These are phyloP conservation scores for Phalacrocorax aristotelis DNA, from an alignment of 2,113 vertebrate genomes.

Conservation along the genomic window DNA sequence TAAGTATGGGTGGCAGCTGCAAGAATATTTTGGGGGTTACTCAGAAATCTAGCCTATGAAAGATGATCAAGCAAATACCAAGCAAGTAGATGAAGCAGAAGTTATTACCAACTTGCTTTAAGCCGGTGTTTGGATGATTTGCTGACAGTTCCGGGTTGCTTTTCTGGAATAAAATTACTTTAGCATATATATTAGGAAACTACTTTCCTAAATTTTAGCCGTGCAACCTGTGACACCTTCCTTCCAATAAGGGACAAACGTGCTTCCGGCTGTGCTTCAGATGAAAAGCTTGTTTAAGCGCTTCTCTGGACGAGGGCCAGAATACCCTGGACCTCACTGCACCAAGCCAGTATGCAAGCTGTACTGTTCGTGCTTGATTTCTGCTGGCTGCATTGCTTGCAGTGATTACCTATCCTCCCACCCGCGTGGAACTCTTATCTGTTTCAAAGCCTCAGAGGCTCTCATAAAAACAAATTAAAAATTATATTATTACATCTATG, in stretches of 20 bases:
- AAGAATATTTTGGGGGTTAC: not conserved
- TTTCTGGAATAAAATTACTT: not conserved
- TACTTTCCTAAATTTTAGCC: not conserved
- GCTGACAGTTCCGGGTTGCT: not conserved
- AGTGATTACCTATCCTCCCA: not conserved
- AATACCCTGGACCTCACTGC: rapidly evolving
- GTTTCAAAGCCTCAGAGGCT: not conserved
- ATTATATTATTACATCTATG: not conserved
- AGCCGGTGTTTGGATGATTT: not conserved
- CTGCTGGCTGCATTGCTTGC: not conserved
- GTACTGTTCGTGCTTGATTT: not conserved
- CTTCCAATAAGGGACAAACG: not conserved
- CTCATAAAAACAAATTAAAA: not conserved
- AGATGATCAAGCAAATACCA: not conserved
- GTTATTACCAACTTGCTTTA: not conserved
- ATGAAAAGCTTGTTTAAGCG: not conserved
- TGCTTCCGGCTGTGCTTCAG: not conserved
- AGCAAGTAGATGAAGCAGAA: not conserved
- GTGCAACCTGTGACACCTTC: not conserved
- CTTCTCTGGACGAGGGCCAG: not conserved
- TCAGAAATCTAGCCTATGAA: not conserved
- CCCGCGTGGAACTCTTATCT: not conserved
- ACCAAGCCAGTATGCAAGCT: not conserved
- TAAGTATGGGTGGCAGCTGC: not conserved
- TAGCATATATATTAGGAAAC: not conserved